Base-by-base conservation (phyloP, 2,797 vertebrate genomes). In the Thamnophis elegans region DNA sequence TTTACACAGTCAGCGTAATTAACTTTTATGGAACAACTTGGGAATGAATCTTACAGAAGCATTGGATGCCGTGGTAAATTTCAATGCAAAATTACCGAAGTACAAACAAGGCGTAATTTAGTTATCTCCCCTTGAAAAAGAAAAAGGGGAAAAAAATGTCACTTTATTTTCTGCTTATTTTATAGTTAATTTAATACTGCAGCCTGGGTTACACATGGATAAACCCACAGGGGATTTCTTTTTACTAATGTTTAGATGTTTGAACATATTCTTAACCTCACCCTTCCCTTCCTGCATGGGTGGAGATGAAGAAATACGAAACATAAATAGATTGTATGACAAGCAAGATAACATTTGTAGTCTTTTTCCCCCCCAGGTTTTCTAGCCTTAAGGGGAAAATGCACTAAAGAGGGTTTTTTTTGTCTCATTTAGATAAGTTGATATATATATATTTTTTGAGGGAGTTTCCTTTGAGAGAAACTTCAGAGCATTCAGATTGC, bases 241-340 rank as follows among this genome's bases (percentile, higher is more conserved):
- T 54, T 56, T 56, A 73, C 25, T 12, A 93, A 68, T 78, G 89
- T 90, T 73, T 93, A 87, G 82, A 62, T 85, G 22, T 88, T 91
- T 82, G 62, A 89, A 53, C 68, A 26, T n/a, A 88, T 92, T 25
- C 47, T 42, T 94, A 93, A 90, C 90, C 55, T 92, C 89, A 94
- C 94, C 58, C 53, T 95, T 96, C 92, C 42, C 56, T 95, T 96
- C 68, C 92, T 95, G 4, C n/a, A 95, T 60, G 86, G 73, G n/a
- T 94, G 82, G 89, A 94, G 90, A 73, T 90, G 73, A 94, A 96
- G 93, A 94, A 94, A 92, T 1, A 86, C 60, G 60, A 42, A 95
- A 94, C 53, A 32, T 58, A 91, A 91, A 93, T 89, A 94, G 56
- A 58, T 88, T 85, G 62, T 85, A 88, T 92, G 0, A 53, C 78